Conservation (phyloP, 2,797 vertebrate genomes). For the Clarias laeviceps region DNA sequence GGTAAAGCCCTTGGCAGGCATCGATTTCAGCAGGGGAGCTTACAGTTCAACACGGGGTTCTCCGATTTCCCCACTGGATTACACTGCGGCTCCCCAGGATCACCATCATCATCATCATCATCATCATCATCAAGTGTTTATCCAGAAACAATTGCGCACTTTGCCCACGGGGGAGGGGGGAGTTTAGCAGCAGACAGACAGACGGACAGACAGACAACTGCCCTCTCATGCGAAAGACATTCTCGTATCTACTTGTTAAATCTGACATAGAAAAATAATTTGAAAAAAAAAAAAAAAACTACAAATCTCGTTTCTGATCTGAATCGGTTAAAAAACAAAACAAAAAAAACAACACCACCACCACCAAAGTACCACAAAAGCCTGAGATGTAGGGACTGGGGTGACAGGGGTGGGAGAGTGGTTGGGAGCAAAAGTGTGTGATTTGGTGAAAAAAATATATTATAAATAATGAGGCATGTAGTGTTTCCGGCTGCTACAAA, state of each 20-base stretch:
- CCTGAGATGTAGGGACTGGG: constrained; percentile 90
- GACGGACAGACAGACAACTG: constrained; percentile 72
- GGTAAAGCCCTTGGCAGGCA: constrained; percentile 92
- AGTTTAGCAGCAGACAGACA: constrained; percentile 82
- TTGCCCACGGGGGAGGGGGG: constrained; percentile 75
- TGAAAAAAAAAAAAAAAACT: constrained; percentile 90
- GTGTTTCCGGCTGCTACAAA: constrained; percentile 98
- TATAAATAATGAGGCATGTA: constrained; percentile 84
- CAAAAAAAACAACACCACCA: background rate
- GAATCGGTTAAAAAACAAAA: constrained; percentile 80
- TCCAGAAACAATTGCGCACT: constrained; percentile 92
- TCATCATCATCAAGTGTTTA: constrained; percentile 77
- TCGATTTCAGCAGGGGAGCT: constrained; percentile 53
- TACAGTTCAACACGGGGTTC: background rate
- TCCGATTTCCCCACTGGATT: background rate
- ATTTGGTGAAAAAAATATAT: constrained; percentile 84
- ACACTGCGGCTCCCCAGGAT: constrained; percentile 33
- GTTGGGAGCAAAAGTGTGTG: constrained; percentile 55
- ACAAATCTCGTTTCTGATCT: constrained; percentile 74
- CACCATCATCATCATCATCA: constrained; percentile 68
- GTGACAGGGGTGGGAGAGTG: background rate
- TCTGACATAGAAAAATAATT: constrained; percentile 99
- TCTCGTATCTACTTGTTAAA: constrained; percentile 92
- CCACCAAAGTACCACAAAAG: constrained; percentile 95
- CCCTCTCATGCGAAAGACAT: constrained; percentile 91